A percentile compares a stretch with the other conserved stretches of the same genome.
Evolutionary conservation across 2,113 vertebrate species (phyloP).

Genomic region (Dicaeum eximium): DNA sequence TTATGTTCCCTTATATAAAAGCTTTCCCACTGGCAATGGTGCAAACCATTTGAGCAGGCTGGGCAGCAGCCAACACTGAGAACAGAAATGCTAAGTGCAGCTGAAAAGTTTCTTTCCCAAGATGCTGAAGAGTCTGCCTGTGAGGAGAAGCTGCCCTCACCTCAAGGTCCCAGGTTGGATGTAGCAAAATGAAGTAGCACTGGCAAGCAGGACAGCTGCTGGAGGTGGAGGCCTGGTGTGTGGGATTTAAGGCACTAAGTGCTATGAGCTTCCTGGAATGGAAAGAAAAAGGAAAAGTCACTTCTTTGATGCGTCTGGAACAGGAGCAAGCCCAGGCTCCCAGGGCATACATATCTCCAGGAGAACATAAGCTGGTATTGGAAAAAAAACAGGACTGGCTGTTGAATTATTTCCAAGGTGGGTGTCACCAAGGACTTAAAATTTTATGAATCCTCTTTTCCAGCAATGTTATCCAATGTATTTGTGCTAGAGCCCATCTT

Average conservation of each 20-base stretch:
- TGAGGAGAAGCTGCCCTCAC: neutral
- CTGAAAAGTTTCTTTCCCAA: neutral
- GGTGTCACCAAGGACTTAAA: neutral
- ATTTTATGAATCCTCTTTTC: neutral
- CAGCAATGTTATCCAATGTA: neutral
- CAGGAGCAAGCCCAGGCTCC: neutral
- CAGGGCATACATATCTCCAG: rapidly evolving
- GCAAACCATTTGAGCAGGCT: neutral
- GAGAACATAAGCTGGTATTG: neutral
- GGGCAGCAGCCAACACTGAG: neutral
- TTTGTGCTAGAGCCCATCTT: neutral
- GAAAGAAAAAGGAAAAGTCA: neutral
- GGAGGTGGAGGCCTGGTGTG: neutral
- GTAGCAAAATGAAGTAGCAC: neutral
- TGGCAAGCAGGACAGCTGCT: neutral
- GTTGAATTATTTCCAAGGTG: neutral
- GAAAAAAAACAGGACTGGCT: neutral
- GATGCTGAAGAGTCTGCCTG: neutral
- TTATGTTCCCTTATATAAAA: slow-evolving; percentile 19
- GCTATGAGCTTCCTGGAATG: neutral
- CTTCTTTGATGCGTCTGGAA: neutral
- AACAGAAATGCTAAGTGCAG: neutral
- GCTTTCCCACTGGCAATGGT: neutral
- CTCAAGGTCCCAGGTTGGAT: rapidly evolving
- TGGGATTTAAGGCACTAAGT: neutral